Percentiles rank a stretch among this genome's conserved stretches.
phyloP scores from a whole-genome alignment of 2,113 vertebrate genomes.

The Scalopus aquaticus region DNA sequence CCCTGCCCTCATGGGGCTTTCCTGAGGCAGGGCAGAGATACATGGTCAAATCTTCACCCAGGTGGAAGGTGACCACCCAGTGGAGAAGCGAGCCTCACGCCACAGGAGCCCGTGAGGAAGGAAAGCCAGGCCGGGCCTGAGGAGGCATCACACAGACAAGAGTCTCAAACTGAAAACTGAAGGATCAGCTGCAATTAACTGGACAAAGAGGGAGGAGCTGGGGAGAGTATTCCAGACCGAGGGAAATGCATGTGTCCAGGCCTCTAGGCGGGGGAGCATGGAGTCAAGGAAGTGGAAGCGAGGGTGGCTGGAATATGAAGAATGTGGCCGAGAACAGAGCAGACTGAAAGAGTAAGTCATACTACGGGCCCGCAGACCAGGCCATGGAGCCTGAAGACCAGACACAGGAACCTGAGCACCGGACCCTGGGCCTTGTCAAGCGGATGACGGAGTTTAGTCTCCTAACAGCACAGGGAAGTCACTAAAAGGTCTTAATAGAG shows the following conservation, averaged over 20 bases:
- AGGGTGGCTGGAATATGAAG: not conserved
- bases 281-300: not conserved
- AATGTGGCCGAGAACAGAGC: not conserved
- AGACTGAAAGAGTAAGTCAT: not conserved
- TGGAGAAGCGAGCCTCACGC: not conserved
- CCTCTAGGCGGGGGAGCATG: not conserved
- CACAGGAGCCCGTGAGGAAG: accelerated
- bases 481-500: not conserved
- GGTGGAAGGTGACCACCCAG: not conserved
- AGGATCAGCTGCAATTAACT: not conserved
- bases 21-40: not conserved
- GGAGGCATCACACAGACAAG: not conserved
- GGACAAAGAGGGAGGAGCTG: not conserved
- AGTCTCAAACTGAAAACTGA: not conserved
- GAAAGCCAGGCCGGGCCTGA: not conserved
- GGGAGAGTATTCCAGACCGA: not conserved
- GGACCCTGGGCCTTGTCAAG: not conserved
- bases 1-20: not conserved
- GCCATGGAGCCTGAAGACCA: not conserved
- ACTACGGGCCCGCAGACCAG: not conserved
- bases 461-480: not conserved
- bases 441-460: not conserved
- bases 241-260: not conserved
- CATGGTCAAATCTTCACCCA: not conserved
- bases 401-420: no score